Evolutionary conservation across 2,888 invertebrate species (phyloP).

Genomic region (Andrena bucephala): DNA sequence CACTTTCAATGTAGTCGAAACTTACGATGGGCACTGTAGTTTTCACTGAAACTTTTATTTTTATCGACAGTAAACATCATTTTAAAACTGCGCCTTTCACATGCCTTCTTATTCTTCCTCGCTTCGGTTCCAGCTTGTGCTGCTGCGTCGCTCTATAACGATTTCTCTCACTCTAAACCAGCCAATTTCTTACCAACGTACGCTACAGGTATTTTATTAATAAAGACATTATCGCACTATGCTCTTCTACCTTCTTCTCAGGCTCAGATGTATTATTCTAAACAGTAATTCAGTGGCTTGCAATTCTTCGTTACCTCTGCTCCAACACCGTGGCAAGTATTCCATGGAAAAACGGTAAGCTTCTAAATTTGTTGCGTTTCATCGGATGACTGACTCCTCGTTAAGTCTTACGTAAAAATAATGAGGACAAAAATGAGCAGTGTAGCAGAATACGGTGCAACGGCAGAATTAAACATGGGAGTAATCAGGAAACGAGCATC

Average conservation of each 20-base stretch:
- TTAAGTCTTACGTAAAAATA: conserved; percentile 37
- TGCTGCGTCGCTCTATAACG: conserved; percentile 16
- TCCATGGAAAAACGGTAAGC: not conserved
- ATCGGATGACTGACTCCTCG: not conserved
- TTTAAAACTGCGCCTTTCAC: conserved; percentile 40
- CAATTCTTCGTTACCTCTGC: too few relatives aligned
- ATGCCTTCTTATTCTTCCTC: conserved; percentile 11
- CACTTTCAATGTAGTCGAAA: conserved; percentile 3
- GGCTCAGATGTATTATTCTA: too few relatives aligned
- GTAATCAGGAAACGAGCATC: conserved; percentile 19
- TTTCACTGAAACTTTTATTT: conserved; percentile 30
- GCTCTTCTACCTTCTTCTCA: too few relatives aligned
- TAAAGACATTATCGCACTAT: not conserved
- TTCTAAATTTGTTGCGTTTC: not conserved
- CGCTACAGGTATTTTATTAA: not conserved
- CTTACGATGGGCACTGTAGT: not conserved
- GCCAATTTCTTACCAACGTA: not conserved
- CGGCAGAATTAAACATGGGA: not conserved
- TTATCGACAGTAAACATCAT: conserved; percentile 11
- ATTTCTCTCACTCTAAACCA: conserved; percentile 39
- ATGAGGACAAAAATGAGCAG: conserved; percentile 10
- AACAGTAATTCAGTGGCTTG: not conserved
- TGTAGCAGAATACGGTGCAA: conserved; percentile 6
- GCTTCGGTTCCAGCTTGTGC: not conserved
- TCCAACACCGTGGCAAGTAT: not conserved